Evolutionary conservation across 2,113 vertebrate species (phyloP).

Genomic region (Alectura lathami): DNA sequence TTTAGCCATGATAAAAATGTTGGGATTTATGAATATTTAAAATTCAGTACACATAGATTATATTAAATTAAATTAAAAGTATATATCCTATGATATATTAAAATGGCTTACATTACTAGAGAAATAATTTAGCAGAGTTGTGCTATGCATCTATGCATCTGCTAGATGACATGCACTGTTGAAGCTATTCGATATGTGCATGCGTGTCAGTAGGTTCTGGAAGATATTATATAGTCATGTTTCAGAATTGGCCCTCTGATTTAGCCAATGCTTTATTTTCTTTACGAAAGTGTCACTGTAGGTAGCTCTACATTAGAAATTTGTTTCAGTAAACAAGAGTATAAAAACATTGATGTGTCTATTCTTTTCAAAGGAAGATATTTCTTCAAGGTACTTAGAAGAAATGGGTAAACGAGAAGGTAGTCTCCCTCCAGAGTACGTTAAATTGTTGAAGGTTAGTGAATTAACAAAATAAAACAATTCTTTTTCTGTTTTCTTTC

Average conservation of each 20-base stretch:
- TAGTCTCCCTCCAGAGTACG: conserved; percentile 79
- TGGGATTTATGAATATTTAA: neutral
- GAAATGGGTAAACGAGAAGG: conserved; percentile 76
- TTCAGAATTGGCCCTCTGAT: neutral
- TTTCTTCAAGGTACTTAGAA: conserved; percentile 71
- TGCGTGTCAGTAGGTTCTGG: neutral
- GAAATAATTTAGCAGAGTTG: neutral
- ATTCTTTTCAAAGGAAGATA: conserved; percentile 69
- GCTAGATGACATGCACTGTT: neutral
- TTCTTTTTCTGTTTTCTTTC: neutral
- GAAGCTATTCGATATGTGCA: fast-evolving
- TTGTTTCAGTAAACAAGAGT: neutral
- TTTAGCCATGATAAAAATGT: neutral
- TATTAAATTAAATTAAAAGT: too few relatives aligned
- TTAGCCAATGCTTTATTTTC: neutral
- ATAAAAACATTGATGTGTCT: neutral
- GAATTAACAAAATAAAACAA: neutral
- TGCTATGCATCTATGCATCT: too few relatives aligned
- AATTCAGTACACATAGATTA: neutral
- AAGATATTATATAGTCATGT: fast-evolving
- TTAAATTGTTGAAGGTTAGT: conserved; percentile 76
- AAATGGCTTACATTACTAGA: neutral
- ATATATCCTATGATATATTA: neutral
- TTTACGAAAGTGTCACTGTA: neutral
- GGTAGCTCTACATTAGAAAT: neutral